These are phyloP conservation scores for Drosophila lutescens DNA, from an alignment of 2,888 invertebrate genomes.

Conservation along the genomic window DNA sequence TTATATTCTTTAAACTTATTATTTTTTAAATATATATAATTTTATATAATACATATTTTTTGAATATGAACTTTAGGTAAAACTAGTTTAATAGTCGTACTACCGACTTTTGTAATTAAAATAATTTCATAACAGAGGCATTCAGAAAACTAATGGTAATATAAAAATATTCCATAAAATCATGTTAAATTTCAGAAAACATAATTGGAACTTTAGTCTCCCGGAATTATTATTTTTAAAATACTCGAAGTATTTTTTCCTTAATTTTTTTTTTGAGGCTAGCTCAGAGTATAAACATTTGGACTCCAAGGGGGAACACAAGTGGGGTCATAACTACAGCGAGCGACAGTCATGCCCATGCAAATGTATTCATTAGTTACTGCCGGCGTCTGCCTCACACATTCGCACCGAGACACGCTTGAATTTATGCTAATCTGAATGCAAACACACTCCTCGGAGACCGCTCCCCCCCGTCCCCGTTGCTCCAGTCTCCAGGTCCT, in stretches of 20 bases:
- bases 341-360: conserved; percentile 47
- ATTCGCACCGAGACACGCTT: conserved; percentile 42
- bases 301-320: background rate
- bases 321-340: conserved; percentile 31
- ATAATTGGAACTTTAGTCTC: too few species aligned
- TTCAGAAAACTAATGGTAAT: too few species aligned
- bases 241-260: background rate
- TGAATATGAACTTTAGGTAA: too few species aligned
- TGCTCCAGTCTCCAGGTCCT: background rate
- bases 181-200: too few species aligned
- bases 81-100: too few species aligned
- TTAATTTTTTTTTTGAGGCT: background rate
- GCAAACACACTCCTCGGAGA: conserved; percentile 42
- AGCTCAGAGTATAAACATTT: background rate
- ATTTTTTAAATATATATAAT: too few species aligned
- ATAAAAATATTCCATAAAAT: too few species aligned
- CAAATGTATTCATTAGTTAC: conserved; percentile 72
- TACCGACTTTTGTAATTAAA: too few species aligned
- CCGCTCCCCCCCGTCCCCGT: background rate
- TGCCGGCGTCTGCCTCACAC: conserved; percentile 59
- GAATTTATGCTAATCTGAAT: conserved; percentile 75
- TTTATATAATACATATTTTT: too few species aligned
- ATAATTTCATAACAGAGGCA: too few species aligned
- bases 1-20: too few species aligned
- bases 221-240: too few species aligned